Base-by-base conservation (phyloP, 2,797 vertebrate genomes). In the Pipistrellus kuhlii region DNA sequence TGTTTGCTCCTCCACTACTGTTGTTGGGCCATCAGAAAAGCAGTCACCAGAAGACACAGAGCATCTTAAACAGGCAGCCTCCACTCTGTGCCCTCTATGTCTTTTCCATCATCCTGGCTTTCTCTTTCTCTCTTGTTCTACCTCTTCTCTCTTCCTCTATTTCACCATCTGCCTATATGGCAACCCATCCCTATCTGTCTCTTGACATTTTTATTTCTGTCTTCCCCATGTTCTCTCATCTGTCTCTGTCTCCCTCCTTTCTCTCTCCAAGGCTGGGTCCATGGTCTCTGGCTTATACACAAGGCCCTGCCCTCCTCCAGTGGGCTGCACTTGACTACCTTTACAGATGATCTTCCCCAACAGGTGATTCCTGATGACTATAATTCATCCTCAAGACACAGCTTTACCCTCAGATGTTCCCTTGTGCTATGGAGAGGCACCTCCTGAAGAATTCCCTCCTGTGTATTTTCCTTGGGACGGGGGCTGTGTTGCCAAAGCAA, bases 401-500 rank as follows among this genome's bases (percentile, higher is more conserved):
- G 84, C 46, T 68, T 41, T 57, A 41, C 38, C 17, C 3, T 1
- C 17, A 10, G 17, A 14, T 30, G 17, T 20, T 35, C 21, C 53
- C 27, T 7, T 30, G 18, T 81, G 57, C 71, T 25, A 0, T 38
- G 20, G n/a, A 78, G 35, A 13, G 35, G 18, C 35, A 8, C 13
- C 38, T 84, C 25, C 91, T 71, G 38, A 77, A 84, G 41, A 44
- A 25, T 32, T 21, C 25, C 38, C 64, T 66, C 32, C 69, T 0
- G 0, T 21, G 32, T 1, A 2, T 23, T 75, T 44, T 25, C n/a
- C 64, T 13, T 1, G 9, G n/a, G 68, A 44, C 13, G 1, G 18
- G 27, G 57, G 6, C 44, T n/a, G 15, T 38, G 48, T 41, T 46
- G 46, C 41, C 0, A 0, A 68, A 35, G 53, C 38, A 38, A 9